These are phyloP conservation scores for Sebastes cheni DNA, from an alignment of 2,797 vertebrate genomes.

Conservation along the genomic window DNA sequence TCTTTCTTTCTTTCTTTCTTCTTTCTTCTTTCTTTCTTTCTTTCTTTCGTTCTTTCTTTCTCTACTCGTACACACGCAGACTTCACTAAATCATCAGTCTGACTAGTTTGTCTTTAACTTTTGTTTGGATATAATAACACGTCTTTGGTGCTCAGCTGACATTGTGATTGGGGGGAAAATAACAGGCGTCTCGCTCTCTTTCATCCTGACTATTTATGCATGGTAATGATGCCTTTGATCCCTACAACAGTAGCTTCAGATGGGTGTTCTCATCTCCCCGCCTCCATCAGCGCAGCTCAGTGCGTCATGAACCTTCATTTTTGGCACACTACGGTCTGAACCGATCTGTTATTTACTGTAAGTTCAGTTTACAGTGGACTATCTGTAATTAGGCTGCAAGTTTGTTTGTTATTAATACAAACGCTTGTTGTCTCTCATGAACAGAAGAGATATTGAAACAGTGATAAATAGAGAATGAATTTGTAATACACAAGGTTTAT, in stretches of 20 bases:
- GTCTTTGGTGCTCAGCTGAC: slow-evolving; percentile 25
- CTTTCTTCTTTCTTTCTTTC: background rate
- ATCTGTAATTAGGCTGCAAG: background rate
- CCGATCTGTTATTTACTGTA: background rate
- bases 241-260: slow-evolving; percentile 21
- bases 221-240: slow-evolving; percentile 59
- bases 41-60: background rate
- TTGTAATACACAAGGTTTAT: background rate
- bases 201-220: slow-evolving; percentile 55
- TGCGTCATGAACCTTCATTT: slow-evolving; percentile 22
- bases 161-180: slow-evolving; percentile 48
- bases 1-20: background rate
- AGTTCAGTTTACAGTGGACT: background rate
- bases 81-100: slow-evolving; percentile 19
- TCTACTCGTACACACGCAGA: background rate
- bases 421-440: background rate
- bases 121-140: slow-evolving; percentile 42
- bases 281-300: slow-evolving; percentile 20
- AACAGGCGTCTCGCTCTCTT: slow-evolving; percentile 32
- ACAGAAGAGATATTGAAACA: background rate
- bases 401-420: slow-evolving; percentile 3
- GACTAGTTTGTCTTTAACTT: slow-evolving; percentile 45
- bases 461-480: background rate
- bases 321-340: background rate
- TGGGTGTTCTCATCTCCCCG: slow-evolving; percentile 21